These are phyloP conservation scores for Alentia gelatinosa DNA, from an alignment of 2,888 invertebrate species.

Conservation along the genomic window DNA sequence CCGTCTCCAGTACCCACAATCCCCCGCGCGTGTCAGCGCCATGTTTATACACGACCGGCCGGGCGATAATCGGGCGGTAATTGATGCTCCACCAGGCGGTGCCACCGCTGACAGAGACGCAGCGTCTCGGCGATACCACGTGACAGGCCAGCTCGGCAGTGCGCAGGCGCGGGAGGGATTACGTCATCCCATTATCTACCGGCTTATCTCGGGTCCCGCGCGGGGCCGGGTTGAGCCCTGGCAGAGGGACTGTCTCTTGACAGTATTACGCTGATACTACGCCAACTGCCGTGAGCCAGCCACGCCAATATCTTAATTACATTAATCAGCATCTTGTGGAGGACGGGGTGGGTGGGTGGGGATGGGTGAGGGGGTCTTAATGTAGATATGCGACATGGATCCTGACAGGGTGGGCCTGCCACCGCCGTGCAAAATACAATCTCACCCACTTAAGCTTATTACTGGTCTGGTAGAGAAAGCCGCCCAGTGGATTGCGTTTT, in stretches of 20 bases:
- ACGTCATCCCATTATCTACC: conserved; percentile 45
- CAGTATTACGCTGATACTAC: conserved; percentile 4
- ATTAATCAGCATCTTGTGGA: conserved; percentile 24
- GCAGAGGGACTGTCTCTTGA: not conserved
- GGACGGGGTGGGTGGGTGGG: not conserved
- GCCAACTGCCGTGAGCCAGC: not conserved
- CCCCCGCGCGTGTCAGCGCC: not conserved
- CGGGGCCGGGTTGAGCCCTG: not conserved
- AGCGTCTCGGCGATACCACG: not conserved
- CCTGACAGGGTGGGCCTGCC: not conserved
- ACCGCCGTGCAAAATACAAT: not conserved
- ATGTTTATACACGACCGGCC: conserved; percentile 24
- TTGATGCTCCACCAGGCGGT: conserved; percentile 21
- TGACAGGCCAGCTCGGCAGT: not conserved
- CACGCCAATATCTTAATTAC: conserved; percentile 39
- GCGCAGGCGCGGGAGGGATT: not conserved
- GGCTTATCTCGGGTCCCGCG: conserved; percentile 16
- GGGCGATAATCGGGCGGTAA: conserved; percentile 39
- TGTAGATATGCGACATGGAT: conserved; percentile 42
- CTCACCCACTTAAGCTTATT: conserved; percentile 49
- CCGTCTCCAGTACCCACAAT: not conserved
- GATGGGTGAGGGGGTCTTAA: not conserved
- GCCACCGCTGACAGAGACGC: conserved; percentile 45
- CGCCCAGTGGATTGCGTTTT: conserved; percentile 23
- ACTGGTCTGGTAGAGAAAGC: not conserved